Evolutionary conservation across 2,888 invertebrate species (phyloP).

Genomic region (Tipula unca): DNA sequence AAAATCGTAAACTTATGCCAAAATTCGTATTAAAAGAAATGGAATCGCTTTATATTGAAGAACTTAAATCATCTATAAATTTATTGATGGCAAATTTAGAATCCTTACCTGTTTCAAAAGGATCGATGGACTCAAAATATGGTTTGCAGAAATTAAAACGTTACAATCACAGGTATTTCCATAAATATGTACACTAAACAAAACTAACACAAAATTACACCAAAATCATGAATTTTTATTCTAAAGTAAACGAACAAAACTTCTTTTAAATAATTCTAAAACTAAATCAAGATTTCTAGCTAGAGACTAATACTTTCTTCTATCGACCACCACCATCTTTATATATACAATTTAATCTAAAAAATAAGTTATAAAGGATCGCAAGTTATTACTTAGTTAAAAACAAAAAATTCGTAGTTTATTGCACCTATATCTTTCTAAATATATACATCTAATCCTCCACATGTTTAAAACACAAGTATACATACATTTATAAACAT

Average conservation of each 20-base stretch:
- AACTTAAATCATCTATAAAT: slow-evolving; percentile 95
- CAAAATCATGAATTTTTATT: slow-evolving; percentile 15
- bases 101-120: slow-evolving; percentile 96
- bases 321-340: not conserved
- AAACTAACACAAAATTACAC: slow-evolving; percentile 18
- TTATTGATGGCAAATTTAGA: slow-evolving; percentile 98
- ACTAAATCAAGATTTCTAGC: not conserved
- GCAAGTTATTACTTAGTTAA: not conserved
- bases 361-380: not conserved
- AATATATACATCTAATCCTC: not conserved
- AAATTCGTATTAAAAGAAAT: slow-evolving; percentile 99
- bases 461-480: not conserved
- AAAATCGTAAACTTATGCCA: slow-evolving; percentile 95
- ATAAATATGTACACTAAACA: slow-evolving; percentile 32
- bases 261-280: not conserved
- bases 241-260: not conserved
- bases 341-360: not conserved
- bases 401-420: not conserved
- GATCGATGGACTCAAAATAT: slow-evolving; percentile 94
- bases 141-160: slow-evolving; percentile 96
- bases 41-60: slow-evolving; percentile 99
- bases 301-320: not conserved
- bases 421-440: not conserved
- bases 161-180: slow-evolving; percentile 86
- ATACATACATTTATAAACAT: not conserved